Evolutionary conservation across 2,797 vertebrate species (phyloP).

Genomic region (Sandelia bainsii): DNA sequence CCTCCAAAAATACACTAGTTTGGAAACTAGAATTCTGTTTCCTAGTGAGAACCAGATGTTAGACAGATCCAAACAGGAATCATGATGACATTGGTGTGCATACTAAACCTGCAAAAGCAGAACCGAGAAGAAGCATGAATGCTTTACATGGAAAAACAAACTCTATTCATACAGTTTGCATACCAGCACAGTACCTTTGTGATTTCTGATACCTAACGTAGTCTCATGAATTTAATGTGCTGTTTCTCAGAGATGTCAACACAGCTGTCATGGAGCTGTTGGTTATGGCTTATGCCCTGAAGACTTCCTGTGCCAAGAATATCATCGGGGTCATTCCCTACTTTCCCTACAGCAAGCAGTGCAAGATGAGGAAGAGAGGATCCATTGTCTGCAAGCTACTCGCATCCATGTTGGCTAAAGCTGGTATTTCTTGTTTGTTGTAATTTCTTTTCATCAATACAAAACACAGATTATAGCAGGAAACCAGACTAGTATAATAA

Average conservation of each 20-base stretch:
- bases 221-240: not conserved
- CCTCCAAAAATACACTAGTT: too few relatives aligned
- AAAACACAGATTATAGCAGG: not conserved
- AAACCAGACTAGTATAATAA: not conserved
- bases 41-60: too few relatives aligned
- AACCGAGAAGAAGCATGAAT: too few relatives aligned
- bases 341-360: constrained; percentile 99
- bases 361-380: constrained; percentile 98
- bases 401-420: constrained; percentile 96
- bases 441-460: not conserved
- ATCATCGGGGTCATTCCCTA: constrained; percentile 98
- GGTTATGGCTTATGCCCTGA: constrained; percentile 96
- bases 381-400: constrained; percentile 98
- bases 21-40: too few relatives aligned
- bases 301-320: constrained; percentile 95
- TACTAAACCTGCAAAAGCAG: too few relatives aligned
- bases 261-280: constrained; percentile 98
- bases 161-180: too few relatives aligned
- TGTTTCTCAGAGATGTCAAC: constrained; percentile 91
- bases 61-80: too few relatives aligned
- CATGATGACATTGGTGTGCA: too few relatives aligned
- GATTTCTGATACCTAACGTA: not conserved
- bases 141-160: too few relatives aligned
- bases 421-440: constrained; percentile 81
- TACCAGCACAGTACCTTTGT: not conserved